Base-by-base conservation (phyloP, 1,140 invertebrate species). In the Panagrolaimus sp. region DNA sequence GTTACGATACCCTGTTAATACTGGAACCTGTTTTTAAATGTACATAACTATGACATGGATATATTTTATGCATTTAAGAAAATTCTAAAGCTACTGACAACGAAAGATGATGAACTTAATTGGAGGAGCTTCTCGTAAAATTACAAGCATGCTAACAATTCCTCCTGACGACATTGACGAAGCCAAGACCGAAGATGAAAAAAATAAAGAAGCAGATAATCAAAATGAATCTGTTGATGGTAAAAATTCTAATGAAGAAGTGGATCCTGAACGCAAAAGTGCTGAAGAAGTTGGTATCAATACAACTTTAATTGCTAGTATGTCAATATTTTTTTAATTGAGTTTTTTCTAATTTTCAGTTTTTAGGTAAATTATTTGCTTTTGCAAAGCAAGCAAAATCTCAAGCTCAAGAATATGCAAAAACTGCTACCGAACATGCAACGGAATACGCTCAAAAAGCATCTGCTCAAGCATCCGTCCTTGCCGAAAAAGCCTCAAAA, bases 331-430 rank as follows among this genome's bases (percentile, higher is more conserved):
- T 44, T 38, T 65, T 43, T 15, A 43, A 21, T 10, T 8, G 1
- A 65, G 9, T 32, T 55, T 12, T n/a, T 24, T n/a, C 9, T 14
- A n/a, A 24, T 48, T 63, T 2, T 28, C 43, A 24, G 26, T 46
- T 64, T 44, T 58, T 15, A 71, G 70, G 46, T 45, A 71, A 62
- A 63, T 24, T 71, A 10, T 45, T 71, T 52, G 48, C 64, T 9
- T 55, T 71, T 10, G 70, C 70, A 6, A 71, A 43, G 17, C 63
- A 70, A 43, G 70, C 70, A 2, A 65, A 63, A 12, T 38, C 46
- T 21, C 63, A 71, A 14, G 28, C 64, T 24, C 71, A 72, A 26
- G 67, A 70, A 55, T 64, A 70, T 28, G 71, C 71, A n/a, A 72
- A 65, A 32, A 65, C 71, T 43, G 47, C 69, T 66, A 47, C 67